Evolutionary conservation across 2,888 invertebrate species (phyloP).

Genomic region (Matsumyia berberina): DNA sequence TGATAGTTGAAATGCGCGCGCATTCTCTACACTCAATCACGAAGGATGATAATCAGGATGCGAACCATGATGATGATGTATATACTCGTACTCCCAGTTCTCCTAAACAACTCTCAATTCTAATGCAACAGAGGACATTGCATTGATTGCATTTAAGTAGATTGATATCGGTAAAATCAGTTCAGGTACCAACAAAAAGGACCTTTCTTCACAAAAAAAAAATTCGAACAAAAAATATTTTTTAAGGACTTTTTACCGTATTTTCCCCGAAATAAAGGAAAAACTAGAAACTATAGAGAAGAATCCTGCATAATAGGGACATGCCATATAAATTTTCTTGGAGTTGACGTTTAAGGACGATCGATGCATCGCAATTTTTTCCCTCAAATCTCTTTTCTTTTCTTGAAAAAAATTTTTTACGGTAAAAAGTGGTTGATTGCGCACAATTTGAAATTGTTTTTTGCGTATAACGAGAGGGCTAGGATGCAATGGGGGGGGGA

Average conservation of each 20-base stretch:
- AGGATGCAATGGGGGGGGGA: conserved; percentile 37
- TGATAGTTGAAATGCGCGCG: conserved; percentile 58
- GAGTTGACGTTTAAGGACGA: conserved; percentile 68
- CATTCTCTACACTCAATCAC: conserved; percentile 69
- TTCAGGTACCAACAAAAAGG: conserved; percentile 69
- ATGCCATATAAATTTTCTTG: conserved; percentile 40
- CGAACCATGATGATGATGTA: conserved; percentile 52
- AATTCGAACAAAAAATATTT: conserved; percentile 47
- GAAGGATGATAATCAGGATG: conserved; percentile 52
- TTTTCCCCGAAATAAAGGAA: conserved; percentile 59
- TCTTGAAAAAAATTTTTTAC: conserved; percentile 47
- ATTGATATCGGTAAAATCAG: conserved; percentile 75
- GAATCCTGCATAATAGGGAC: conserved; percentile 63
- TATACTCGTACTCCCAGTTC: conserved; percentile 13
- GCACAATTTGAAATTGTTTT: conserved; percentile 55
- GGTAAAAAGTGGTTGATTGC: conserved; percentile 75
- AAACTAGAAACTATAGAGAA: conserved; percentile 31
- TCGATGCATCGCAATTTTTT: conserved; percentile 49
- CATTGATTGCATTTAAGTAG: conserved; percentile 76
- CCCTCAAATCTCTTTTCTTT: conserved; percentile 2
- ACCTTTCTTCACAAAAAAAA: conserved; percentile 32
- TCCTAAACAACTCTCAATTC: conserved; percentile 12
- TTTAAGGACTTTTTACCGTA: conserved; percentile 75
- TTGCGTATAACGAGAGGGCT: conserved; percentile 34
- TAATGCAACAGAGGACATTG: conserved; percentile 66